Conservation (phyloP, 1,140 invertebrate genomes). For the Heliothis subflexa region DNA sequence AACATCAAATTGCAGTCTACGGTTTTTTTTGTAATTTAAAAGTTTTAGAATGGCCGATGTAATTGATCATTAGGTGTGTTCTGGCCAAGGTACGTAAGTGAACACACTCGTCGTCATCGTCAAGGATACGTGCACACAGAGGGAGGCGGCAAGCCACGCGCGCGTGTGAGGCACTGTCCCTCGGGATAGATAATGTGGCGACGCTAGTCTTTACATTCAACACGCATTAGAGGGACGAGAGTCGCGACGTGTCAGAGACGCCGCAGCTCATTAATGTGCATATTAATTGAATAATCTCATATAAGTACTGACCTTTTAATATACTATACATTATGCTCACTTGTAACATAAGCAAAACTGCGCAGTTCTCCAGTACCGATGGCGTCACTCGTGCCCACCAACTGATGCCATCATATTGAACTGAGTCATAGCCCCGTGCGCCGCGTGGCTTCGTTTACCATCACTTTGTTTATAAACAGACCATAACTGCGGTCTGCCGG, state of each 20-base stretch:
- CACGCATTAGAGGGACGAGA: constrained; percentile 67
- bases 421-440: constrained; percentile 62
- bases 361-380: constrained; percentile 30
- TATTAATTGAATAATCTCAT: constrained; percentile 46
- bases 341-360: constrained; percentile 36
- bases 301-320: constrained; percentile 17
- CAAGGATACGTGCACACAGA: constrained; percentile 56
- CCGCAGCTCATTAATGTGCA: constrained; percentile 55
- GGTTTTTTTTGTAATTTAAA: background rate
- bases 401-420: constrained; percentile 65
- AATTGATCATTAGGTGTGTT: background rate
- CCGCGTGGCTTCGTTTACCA: constrained; percentile 44
- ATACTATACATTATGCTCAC: constrained; percentile 13
- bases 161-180: constrained; percentile 63
- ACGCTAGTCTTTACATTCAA: constrained; percentile 72
- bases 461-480: constrained; percentile 72
- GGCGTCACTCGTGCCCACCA: constrained; percentile 53
- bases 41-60: constrained; percentile 7
- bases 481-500: constrained; percentile 1
- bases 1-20: constrained; percentile 14
- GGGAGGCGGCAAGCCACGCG: constrained; percentile 38
- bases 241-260: constrained; percentile 56
- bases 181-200: constrained; percentile 71
- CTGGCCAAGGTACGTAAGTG: constrained; percentile 4
- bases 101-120: constrained; percentile 3